Percentiles rank a stretch among this genome's conserved stretches.
These are phyloP conservation scores for Mungos mungo DNA, from an alignment of 2,113 vertebrate genomes.

Conservation along the genomic window DNA sequence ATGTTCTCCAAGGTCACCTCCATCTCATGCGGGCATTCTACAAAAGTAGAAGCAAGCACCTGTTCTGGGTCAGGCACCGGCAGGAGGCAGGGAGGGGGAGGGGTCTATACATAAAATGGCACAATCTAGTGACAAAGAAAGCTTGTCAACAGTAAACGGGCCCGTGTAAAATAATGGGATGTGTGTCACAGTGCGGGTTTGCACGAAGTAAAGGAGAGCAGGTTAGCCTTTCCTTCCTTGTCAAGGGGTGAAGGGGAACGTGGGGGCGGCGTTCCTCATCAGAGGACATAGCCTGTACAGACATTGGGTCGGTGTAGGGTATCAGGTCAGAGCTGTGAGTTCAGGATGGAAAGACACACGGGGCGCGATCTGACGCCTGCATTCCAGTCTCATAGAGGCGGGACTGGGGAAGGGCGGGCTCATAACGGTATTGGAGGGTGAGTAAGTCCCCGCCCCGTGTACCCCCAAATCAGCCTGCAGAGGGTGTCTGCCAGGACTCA, in stretches of 20 bases:
- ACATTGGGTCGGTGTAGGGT: neutral
- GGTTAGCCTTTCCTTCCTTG: neutral
- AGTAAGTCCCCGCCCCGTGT: neutral
- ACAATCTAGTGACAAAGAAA: neutral
- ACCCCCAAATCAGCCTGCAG: neutral
- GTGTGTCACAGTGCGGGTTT: neutral
- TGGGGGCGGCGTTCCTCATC: neutral
- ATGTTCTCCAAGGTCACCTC: neutral
- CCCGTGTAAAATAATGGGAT: fast-evolving
- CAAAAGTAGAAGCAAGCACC: neutral
- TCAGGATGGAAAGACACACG: neutral
- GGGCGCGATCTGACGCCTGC: fast-evolving
- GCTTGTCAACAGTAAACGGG: neutral
- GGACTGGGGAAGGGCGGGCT: neutral
- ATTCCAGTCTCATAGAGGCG: fast-evolving
- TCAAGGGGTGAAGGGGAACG: no score
- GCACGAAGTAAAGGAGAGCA: fast-evolving
- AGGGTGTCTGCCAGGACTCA: fast-evolving
- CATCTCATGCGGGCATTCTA: neutral
- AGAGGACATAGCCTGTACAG: neutral
- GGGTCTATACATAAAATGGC: neutral
- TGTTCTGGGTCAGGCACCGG: neutral
- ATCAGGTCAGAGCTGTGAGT: neutral
- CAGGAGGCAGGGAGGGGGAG: no score
- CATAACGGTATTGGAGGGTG: neutral